Percentiles rank a stretch among this genome's conserved stretches.
These are phyloP conservation scores for Semaprochilodus insignis DNA, from an alignment of 2,797 vertebrate species.

Conservation along the genomic window DNA sequence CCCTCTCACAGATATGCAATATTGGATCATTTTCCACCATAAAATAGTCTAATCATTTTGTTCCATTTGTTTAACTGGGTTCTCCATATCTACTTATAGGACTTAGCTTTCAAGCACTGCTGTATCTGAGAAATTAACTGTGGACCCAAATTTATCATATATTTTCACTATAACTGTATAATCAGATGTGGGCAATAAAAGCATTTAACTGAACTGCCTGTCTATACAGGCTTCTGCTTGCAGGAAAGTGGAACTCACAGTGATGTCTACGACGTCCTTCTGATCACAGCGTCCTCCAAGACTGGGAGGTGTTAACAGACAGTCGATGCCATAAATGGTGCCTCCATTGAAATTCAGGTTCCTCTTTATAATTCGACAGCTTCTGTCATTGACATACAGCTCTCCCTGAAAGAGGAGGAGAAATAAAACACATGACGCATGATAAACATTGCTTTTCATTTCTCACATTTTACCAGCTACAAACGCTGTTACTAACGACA, in stretches of 20 bases:
- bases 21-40: too few species aligned
- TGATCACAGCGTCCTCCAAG: conserved; percentile 89
- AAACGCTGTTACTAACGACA: conserved; percentile 26
- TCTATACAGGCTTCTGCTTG: neutral
- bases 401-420: conserved; percentile 77
- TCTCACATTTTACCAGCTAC: neutral
- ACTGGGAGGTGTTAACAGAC: conserved; percentile 87
- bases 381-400: conserved; percentile 83
- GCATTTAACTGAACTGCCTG: neutral
- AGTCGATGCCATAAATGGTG: conserved; percentile 89
- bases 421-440: conserved; percentile 4
- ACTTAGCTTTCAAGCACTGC: too few species aligned
- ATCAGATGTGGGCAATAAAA: too few species aligned
- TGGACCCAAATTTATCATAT: too few species aligned
- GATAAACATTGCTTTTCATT: neutral
- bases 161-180: too few species aligned
- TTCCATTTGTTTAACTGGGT: too few species aligned
- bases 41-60: too few species aligned
- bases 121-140: too few species aligned
- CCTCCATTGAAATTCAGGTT: conserved; percentile 85
- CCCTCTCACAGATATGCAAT: too few species aligned
- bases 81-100: too few species aligned
- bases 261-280: conserved; percentile 71
- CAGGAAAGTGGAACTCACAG: conserved; percentile 69
- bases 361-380: conserved; percentile 85